Percentiles rank a stretch among this genome's conserved stretches.
Conservation (phyloP, 2,113 vertebrate species). For the Sapayoa aenigma region DNA sequence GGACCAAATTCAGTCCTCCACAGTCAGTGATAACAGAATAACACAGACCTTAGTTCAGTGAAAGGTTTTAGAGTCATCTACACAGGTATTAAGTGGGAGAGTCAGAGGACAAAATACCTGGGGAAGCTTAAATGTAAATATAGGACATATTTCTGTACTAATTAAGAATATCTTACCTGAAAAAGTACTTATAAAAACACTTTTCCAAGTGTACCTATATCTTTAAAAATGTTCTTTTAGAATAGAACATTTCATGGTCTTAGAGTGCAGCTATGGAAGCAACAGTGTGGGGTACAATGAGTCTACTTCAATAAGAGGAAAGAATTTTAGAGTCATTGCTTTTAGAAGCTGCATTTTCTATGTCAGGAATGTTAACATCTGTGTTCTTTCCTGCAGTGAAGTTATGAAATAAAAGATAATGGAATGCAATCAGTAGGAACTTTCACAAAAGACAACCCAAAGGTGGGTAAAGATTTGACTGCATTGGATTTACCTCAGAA, state of each 20-base stretch:
- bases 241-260: background rate
- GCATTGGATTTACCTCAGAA: background rate
- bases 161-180: background rate
- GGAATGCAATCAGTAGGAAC: background rate
- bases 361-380: background rate
- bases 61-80: rapidly evolving
- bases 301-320: background rate
- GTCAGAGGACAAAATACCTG: background rate
- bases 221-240: background rate
- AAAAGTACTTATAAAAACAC: background rate
- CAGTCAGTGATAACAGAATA: background rate
- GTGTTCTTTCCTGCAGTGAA: background rate
- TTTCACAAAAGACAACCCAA: background rate
- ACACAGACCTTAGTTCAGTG: background rate
- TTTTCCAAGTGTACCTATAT: background rate
- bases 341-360: background rate
- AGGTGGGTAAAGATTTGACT: background rate
- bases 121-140: background rate
- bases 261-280: background rate
- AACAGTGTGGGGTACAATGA: rapidly evolving
- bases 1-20: background rate
- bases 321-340: background rate
- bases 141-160: background rate
- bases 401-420: background rate
- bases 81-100: background rate